Base-by-base conservation (phyloP, 2,797 vertebrate species). In the Luscinia megarhynchos region DNA sequence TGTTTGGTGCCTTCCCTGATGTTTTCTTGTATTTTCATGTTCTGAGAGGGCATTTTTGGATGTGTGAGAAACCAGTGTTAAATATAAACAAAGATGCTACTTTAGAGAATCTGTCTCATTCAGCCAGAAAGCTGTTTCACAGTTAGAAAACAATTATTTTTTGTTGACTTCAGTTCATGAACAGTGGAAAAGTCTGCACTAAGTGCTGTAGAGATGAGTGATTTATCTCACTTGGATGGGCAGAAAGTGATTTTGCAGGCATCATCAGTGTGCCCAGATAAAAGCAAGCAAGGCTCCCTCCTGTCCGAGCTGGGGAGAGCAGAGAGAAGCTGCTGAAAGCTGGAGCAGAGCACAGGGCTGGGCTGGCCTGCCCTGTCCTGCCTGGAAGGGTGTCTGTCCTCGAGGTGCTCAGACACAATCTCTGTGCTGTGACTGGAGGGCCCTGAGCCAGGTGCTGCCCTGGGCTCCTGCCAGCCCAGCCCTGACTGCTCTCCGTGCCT, bases 31-130 rank as follows among this genome's bases (percentile, higher is more conserved):
- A 27, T 95, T 93, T 87, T 83, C 53, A 11, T 40, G 54, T 90
- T 90, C 84, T 69, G 87, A 83, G 93, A 84, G 64, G 74, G 70
- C n/a, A 59, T 84, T 88, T 85, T 84, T 81, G 32, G 85, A 69
- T 46, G 30, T 57, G 72, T 50, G 63, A 70, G 62, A 63, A 74
- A n/a, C 43, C 69, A 14, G 23, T 34, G 84, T 87, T 93, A 83
- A 90, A 92, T 82, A 84, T 66, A 91, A 93, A 77, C 85, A 74
- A 24, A 53, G 38, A 40, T 64, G 74, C 54, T 78, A 12, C 70
- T 79, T 91, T 14, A 55, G 48, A 67, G 73, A 81, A 43, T 45
- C 32, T 62, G 34, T 54, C 51, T 87, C 57, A 12, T 70, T 77
- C 82, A 82, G 87, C 66, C n/a, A 77, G 48, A 91, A 92, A 84